Base-by-base conservation (phyloP, 2,888 invertebrate species). In the Tenthredo scrophulariae region DNA sequence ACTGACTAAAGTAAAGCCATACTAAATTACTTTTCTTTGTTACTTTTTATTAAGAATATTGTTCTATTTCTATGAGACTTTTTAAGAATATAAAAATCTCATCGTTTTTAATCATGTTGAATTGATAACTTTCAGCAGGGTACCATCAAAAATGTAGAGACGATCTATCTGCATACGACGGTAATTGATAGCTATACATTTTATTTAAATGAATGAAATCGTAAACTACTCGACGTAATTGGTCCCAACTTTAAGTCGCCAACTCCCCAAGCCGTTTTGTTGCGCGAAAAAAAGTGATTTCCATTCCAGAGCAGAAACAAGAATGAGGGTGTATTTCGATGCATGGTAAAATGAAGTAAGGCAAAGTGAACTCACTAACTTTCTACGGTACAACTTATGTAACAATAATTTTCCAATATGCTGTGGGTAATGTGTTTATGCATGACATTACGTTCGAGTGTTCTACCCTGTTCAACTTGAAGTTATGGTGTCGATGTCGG, bases 1-100 rank as follows among this genome's bases (percentile, higher is more conserved):
- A 58, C 7, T 58, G 58, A 58, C 22, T 58, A 58, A 58, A 58
- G n/a, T 58, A 22, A 58, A 58, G 22, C 18, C 58, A 58, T 22
- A 58, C 58, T n/a, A 58, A 58, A 58, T 58, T 58, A 58, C 58
- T n/a, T 58, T 58, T 58, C 58, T 58, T 22, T 22, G 58, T 58
- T 22, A 58, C 58, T 58, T 58, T 58, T 58, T 58, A 58, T 58
- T 10, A 58, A 58, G 58, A 18, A 58, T 58, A 22, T 58, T 58
- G 58, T 22, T 58, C 22, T 22, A 58, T 22, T 58, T 58, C 22
- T 58, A 22, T 46, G 15, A 13, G 46, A 46, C 46, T 46, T 46
- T 46, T 46, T 3, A 46, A 46, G 46, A 46, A 46, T 46, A 46
- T 46, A 15, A 46, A 46, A 46, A 46, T 46, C 13, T 15, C 2